Base-by-base conservation (phyloP, 2,888 invertebrate genomes). In the Dioctria linearis region DNA sequence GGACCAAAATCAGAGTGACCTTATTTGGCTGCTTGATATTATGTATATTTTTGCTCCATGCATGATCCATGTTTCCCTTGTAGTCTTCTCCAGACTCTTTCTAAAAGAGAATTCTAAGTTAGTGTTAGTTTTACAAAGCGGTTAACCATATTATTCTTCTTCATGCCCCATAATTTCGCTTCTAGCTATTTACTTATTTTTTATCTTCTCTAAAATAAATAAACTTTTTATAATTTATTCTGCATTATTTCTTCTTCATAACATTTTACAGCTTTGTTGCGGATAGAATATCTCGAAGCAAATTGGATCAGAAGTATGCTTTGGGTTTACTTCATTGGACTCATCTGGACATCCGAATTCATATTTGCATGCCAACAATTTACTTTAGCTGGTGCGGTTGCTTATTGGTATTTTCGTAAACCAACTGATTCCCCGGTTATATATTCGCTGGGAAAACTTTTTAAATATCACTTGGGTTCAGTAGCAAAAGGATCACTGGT, bases 321-420 rank as follows among this genome's bases (percentile, higher is more conserved):
- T 94, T 97, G 97, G 96, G 93, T 97, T 84, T 96, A 97, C 86
- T 90, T 96, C 25, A 91, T 98, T 75, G 98, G 96, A 61, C 91
- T 98, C 39, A 92, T 98, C 83, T 98, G 98, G 98, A 94, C 95
- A 9, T 94, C 95, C 42, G 98, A 98, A 90, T 98, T 98, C 87
- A 96, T 98, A 84, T 93, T 97, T 85, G 97, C 96, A 11, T 97
- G 97, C 86, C 97, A 98, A 88, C 96, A 96, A 87, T 96, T 98
- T 93, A 95, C 97, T 2, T 94, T 98, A 82, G 95, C 98, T 25
- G 97, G 97, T 9, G 94, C 98, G 37, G 97, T 98, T 1, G 96
- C 97, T 0, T 94, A 94, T 85, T 98, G 98, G 98, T 98, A 97
- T 88, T 98, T 98, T 85, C 93, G 93, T 85, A 93, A 94, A 49